Percentiles rank a stretch among this genome's conserved stretches.
Evolutionary conservation across 2,888 invertebrate genomes (phyloP).

Genomic region (Fabriciana adippe): DNA sequence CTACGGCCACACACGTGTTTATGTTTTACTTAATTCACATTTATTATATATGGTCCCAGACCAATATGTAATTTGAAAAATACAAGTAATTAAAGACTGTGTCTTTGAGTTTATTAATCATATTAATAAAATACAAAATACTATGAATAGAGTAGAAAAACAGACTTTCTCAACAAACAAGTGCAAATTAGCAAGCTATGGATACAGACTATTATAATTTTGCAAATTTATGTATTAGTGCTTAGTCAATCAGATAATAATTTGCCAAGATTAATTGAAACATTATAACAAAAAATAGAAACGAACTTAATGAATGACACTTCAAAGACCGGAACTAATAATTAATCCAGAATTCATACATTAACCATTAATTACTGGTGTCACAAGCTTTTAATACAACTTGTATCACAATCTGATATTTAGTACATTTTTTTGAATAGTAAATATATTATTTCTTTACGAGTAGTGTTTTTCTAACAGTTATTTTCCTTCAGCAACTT

Average conservation of each 20-base stretch:
- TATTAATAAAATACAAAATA: no score
- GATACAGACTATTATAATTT: background rate
- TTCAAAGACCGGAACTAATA: conserved; percentile 18
- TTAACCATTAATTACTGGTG: background rate
- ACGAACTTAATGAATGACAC: conserved; percentile 9
- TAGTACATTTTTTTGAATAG: background rate
- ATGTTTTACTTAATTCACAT: no score
- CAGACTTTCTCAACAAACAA: background rate
- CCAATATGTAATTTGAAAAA: no score
- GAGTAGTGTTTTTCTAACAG: no score
- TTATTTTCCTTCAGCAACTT: no score
- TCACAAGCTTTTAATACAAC: background rate
- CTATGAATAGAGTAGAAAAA: no score
- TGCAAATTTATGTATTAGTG: background rate
- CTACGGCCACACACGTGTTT: no score
- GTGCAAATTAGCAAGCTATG: background rate
- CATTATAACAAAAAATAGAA: conserved; percentile 9
- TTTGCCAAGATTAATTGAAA: conserved; percentile 21
- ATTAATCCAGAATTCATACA: conserved; percentile 6
- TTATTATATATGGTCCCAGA: no score
- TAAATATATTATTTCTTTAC: background rate
- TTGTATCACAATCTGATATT: background rate
- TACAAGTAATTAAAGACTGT: no score
- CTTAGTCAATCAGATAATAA: conserved; percentile 8
- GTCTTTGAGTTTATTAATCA: no score